phyloP scores from a whole-genome alignment of 1,140 invertebrate genomes.

The Scaptomyza hsui region DNA sequence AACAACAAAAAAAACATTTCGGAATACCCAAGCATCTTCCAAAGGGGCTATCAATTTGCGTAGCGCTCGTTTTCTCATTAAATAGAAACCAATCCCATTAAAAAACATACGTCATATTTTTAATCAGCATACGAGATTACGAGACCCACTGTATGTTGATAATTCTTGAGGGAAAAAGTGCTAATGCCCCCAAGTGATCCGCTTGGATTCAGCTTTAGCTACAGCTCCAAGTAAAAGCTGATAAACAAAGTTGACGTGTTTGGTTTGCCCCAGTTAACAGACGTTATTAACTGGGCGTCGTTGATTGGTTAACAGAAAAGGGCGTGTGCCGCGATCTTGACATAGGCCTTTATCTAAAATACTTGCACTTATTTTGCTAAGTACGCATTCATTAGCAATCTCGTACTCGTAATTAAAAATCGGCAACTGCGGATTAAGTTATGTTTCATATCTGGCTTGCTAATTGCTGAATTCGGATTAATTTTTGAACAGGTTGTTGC shows the following conservation, averaged over 20 bases:
- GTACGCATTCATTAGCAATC: neutral
- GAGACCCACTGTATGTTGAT: conserved; percentile 7
- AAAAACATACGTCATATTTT: conserved; percentile 44
- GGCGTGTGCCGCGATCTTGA: conserved; percentile 63
- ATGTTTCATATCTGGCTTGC: neutral
- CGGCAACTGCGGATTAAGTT: neutral
- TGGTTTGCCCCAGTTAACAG: conserved; percentile 24
- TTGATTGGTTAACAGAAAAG: conserved; percentile 48
- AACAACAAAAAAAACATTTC: conserved; percentile 54
- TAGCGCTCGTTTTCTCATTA: conserved; percentile 27
- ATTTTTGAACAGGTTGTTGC: conserved; percentile 4
- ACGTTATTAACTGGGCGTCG: conserved; percentile 1
- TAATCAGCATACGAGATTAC: conserved; percentile 53
- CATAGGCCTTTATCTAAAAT: conserved; percentile 44
- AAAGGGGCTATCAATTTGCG: conserved; percentile 58
- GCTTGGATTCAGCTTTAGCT: neutral
- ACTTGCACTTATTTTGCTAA: neutral
- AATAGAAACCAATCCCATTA: conserved; percentile 42
- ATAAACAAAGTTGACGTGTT: conserved; percentile 3
- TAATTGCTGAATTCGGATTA: neutral
- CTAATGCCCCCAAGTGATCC: conserved; percentile 35
- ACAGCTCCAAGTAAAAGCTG: conserved; percentile 2
- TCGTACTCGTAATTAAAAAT: neutral
- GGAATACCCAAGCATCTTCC: conserved; percentile 8
- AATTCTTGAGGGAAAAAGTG: conserved; percentile 30